Conservation (phyloP, 2,797 vertebrate genomes). For the Trichosurus vulpecula region DNA sequence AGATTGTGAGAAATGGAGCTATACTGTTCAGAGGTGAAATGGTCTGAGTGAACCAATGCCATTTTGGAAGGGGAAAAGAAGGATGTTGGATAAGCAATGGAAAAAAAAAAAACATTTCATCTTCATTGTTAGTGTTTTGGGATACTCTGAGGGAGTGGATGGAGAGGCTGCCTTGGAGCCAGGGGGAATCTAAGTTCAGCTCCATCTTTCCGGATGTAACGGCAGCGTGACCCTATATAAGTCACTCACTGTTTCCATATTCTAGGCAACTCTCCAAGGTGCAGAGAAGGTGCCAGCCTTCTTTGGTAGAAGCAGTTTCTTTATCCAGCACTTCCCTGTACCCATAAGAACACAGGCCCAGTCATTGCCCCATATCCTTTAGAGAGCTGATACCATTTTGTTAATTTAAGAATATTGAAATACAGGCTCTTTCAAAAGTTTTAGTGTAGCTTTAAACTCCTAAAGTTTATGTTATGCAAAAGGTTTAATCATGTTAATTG, state of each 20-base stretch:
- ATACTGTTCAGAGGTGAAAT: too few relatives aligned
- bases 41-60: too few relatives aligned
- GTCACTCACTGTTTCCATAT: neutral
- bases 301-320: neutral
- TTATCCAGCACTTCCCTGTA: neutral
- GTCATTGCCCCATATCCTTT: neutral
- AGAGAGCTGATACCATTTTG: neutral
- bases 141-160: neutral
- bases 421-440: neutral
- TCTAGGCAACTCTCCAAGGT: neutral
- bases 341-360: neutral
- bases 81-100: neutral
- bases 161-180: neutral
- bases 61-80: neutral
- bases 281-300: neutral
- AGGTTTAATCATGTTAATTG: neutral
- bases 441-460: neutral
- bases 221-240: neutral
- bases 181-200: neutral
- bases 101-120: neutral
- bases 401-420: neutral
- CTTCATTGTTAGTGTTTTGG: neutral
- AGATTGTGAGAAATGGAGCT: too few relatives aligned
- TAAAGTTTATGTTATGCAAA: neutral
- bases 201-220: neutral